Conservation (phyloP, 2,888 invertebrate species). For the Luperina testacea region DNA sequence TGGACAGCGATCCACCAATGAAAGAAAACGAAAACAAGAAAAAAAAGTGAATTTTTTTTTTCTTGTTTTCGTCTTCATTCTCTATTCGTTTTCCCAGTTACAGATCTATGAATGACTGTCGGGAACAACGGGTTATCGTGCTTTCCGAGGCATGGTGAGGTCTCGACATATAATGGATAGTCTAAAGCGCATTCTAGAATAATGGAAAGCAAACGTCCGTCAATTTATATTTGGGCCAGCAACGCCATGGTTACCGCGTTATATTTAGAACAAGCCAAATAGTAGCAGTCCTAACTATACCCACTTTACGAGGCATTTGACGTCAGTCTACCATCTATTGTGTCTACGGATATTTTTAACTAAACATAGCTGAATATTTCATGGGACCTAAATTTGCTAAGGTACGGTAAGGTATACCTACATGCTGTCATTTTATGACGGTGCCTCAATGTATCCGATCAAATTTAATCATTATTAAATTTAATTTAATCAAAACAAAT, state of each 20-base stretch:
- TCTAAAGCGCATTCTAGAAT: neutral
- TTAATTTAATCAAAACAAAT: neutral
- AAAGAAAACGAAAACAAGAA: neutral
- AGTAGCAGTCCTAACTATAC: slow-evolving; percentile 18
- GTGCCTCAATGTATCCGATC: neutral
- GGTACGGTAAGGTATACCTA: neutral
- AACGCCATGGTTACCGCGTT: slow-evolving; percentile 15
- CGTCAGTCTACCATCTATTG: slow-evolving; percentile 49
- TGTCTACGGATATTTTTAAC: slow-evolving; percentile 35
- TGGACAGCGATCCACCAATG: neutral
- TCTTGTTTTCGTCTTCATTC: no score
- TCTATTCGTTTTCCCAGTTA: neutral
- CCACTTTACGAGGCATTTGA: slow-evolving; percentile 57
- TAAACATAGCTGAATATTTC: slow-evolving; percentile 55
- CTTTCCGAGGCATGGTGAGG: neutral
- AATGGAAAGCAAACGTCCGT: neutral
- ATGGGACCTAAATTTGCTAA: slow-evolving; percentile 42
- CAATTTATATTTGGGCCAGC: neutral
- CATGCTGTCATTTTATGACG: neutral
- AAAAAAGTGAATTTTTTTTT: no score
- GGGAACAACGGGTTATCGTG: neutral
- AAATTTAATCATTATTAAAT: no score
- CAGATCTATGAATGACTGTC: neutral
- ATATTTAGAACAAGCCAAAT: slow-evolving; percentile 40
- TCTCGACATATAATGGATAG: neutral